Percentiles rank a stretch among this genome's conserved stretches.
Evolutionary conservation across 2,888 invertebrate genomes (phyloP).

Genomic region (Eilema griseolum): DNA sequence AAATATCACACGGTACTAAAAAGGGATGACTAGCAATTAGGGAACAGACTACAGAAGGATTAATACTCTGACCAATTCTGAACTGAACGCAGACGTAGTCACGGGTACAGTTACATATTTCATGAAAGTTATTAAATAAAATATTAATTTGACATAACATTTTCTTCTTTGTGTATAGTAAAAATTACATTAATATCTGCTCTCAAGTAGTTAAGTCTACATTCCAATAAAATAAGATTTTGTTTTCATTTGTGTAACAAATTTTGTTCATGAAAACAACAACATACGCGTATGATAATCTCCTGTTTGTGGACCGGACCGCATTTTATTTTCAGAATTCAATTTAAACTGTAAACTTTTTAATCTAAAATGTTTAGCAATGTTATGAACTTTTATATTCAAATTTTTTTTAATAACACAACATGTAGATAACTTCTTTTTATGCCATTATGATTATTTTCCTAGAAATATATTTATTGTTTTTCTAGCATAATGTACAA

Average conservation of each 20-base stretch:
- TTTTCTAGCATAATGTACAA: too few species aligned
- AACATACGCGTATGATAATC: not conserved
- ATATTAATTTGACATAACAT: not conserved
- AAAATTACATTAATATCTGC: not conserved
- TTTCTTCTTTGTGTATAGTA: not conserved
- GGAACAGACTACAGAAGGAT: too few species aligned
- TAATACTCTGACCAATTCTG: too few species aligned
- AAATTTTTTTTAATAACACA: not conserved
- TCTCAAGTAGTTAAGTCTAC: not conserved
- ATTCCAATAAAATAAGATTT: not conserved
- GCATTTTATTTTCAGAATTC: not conserved
- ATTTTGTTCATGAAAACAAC: not conserved
- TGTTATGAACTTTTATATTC: not conserved
- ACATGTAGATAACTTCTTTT: not conserved
- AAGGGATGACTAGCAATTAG: too few species aligned
- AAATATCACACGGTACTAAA: too few species aligned
- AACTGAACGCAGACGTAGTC: too few species aligned
- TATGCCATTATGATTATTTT: not conserved
- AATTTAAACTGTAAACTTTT: slow-evolving; percentile 3
- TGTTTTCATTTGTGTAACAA: not conserved
- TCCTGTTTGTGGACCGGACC: not conserved
- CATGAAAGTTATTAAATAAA: not conserved
- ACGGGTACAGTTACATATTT: not conserved
- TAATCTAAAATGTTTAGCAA: not conserved
- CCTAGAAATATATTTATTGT: not conserved